Percentiles rank a stretch among this genome's conserved stretches.
These are phyloP conservation scores for Corythornis vintsioides DNA, from an alignment of 2,113 vertebrate species.

Conservation along the genomic window DNA sequence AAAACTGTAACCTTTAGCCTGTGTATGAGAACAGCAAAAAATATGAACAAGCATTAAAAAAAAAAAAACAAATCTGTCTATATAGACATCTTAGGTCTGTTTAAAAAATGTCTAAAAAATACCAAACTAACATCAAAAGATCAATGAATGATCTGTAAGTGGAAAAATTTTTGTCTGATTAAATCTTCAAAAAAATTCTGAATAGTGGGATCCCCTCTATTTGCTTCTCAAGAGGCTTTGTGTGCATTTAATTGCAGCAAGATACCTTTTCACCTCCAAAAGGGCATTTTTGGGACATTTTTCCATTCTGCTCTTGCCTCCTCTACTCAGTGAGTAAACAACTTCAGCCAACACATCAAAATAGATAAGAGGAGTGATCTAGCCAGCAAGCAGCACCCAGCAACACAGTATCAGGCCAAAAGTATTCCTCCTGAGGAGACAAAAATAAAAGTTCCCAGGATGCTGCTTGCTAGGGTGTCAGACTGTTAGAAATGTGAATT, in stretches of 20 bases:
- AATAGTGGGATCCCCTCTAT: neutral
- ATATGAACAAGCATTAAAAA: conserved; percentile 10
- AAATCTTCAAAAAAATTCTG: neutral
- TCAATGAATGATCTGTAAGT: conserved; percentile 52
- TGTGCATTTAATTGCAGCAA: neutral
- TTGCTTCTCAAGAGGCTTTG: neutral
- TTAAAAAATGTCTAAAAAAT: conserved; percentile 2
- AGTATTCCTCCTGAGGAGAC: neutral
- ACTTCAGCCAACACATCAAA: neutral
- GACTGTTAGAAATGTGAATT: neutral
- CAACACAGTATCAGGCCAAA: neutral
- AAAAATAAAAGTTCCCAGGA: neutral
- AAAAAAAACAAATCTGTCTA: neutral
- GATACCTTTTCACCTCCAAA: neutral
- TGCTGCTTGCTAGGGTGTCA: neutral
- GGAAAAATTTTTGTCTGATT: conserved; percentile 44
- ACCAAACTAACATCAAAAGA: conserved; percentile 47
- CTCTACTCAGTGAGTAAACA: neutral
- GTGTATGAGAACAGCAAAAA: conserved; percentile 64
- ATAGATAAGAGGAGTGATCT: neutral
- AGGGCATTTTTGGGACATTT: neutral
- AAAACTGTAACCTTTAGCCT: conserved; percentile 72
- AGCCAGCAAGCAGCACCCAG: neutral
- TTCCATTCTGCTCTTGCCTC: neutral
- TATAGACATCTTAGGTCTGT: conserved; percentile 68